These are phyloP conservation scores for Conus canariensis DNA, from an alignment of 2,888 invertebrate species.

Conservation along the genomic window DNA sequence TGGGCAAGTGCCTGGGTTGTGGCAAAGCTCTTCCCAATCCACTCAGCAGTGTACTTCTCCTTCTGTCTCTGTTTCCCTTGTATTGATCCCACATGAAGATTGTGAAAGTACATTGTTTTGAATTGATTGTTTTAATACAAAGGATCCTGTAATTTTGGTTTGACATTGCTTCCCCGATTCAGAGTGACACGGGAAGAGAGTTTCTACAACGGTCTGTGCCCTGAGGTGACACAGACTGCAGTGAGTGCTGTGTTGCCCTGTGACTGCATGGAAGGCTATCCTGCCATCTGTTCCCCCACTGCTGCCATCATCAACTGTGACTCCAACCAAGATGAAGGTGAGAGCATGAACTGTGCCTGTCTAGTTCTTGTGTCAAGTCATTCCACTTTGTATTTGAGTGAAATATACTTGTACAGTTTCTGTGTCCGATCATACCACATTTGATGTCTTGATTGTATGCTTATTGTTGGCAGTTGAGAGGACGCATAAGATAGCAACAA, in stretches of 20 bases:
- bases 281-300: constrained; percentile 47
- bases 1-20: no score
- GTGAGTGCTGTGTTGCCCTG: constrained; percentile 47
- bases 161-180: background rate
- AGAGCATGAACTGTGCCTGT: background rate
- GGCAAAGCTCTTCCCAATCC: no score
- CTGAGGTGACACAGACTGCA: constrained; percentile 44
- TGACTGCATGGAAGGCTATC: constrained; percentile 50
- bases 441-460: no score
- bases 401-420: no score
- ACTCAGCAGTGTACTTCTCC: background rate
- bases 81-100: background rate
- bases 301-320: background rate
- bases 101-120: no score
- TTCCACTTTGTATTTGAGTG: no score
- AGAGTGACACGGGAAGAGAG: constrained; percentile 48
- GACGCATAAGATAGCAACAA: no score
- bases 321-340: background rate
- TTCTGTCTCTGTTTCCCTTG: background rate
- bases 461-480: no score
- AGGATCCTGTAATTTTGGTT: background rate
- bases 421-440: no score
- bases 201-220: constrained; percentile 58
- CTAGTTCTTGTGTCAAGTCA: no score
- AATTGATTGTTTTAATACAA: no score